phyloP scores from a whole-genome alignment of 2,113 vertebrate genomes.

The Sylvilagus bachmani region DNA sequence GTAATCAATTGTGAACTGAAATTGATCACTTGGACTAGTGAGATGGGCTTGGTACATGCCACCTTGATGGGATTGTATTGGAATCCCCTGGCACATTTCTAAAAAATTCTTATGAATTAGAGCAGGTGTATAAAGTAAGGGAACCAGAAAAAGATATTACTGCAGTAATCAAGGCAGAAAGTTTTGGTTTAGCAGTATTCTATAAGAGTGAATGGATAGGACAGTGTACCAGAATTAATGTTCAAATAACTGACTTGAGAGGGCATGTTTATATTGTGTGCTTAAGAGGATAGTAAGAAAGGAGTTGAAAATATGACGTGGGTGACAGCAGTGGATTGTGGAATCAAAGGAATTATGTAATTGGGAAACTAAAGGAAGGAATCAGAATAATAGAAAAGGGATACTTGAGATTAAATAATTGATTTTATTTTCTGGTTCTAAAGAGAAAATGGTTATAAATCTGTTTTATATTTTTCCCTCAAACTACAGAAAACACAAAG shows the following conservation, averaged over 20 bases:
- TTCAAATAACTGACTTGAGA: background rate
- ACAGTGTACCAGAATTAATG: background rate
- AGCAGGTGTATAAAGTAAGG: background rate
- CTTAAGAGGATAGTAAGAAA: background rate
- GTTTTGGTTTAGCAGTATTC: background rate
- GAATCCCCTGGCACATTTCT: too few relatives aligned
- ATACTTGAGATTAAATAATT: conserved; percentile 22
- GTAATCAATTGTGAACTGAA: too few relatives aligned
- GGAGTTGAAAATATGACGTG: background rate
- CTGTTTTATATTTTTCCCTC: background rate
- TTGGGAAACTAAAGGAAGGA: conserved; percentile 28
- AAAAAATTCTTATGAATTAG: too few relatives aligned
- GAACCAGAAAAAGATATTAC: background rate
- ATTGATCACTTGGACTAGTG: too few relatives aligned
- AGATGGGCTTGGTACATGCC: too few relatives aligned
- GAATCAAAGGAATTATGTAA: conserved; percentile 11
- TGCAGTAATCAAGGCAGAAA: background rate
- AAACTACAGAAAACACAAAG: conserved; percentile 26
- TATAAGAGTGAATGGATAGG: background rate
- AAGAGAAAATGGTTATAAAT: conserved; percentile 28
- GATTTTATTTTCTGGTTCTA: background rate
- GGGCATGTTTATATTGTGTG: background rate
- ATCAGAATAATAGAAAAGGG: conserved; percentile 27
- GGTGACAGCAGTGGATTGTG: background rate
- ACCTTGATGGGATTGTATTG: too few relatives aligned